A percentile compares a stretch with the other conserved stretches of the same genome.
Conservation (phyloP, 1,140 invertebrate species). For the Nilaparvata lugens region DNA sequence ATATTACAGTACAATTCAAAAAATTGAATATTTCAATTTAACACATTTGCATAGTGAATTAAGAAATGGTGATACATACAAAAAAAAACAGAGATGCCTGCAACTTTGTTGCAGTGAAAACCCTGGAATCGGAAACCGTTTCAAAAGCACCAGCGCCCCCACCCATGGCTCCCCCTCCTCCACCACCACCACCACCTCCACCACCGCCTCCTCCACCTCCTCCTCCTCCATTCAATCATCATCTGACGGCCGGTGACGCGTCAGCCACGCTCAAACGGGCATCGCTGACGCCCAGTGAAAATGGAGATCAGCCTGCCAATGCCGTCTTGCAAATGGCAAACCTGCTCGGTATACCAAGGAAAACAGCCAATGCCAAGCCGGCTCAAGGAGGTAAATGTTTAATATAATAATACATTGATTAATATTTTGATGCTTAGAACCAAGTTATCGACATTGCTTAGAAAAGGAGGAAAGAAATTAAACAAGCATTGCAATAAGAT, state of each 20-base stretch:
- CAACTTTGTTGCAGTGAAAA: conserved; percentile 27
- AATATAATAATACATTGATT: no score
- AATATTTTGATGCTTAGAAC: no score
- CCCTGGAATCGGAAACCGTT: conserved; percentile 32
- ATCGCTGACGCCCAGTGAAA: conserved; percentile 6
- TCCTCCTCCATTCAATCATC: conserved; percentile 25
- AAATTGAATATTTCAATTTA: no score
- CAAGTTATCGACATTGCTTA: no score
- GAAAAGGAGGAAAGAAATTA: no score
- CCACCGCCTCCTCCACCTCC: conserved; percentile 31
- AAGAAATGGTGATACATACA: no score
- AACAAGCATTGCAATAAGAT: no score
- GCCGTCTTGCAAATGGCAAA: conserved; percentile 48
- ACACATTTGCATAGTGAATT: no score
- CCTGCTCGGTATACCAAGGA: conserved; percentile 42
- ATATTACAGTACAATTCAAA: no score
- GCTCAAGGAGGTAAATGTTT: conserved; percentile 30
- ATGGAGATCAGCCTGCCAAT: conserved; percentile 27
- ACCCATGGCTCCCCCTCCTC: conserved; percentile 28
- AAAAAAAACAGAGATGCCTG: no score
- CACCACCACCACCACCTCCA: conserved; percentile 37
- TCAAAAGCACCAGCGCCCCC: background rate
- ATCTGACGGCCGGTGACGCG: conserved; percentile 31
- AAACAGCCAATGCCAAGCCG: conserved; percentile 29
- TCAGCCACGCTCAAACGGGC: conserved; percentile 21